phyloP scores from a whole-genome alignment of 2,113 vertebrate genomes.

The Eulemur rufifrons region DNA sequence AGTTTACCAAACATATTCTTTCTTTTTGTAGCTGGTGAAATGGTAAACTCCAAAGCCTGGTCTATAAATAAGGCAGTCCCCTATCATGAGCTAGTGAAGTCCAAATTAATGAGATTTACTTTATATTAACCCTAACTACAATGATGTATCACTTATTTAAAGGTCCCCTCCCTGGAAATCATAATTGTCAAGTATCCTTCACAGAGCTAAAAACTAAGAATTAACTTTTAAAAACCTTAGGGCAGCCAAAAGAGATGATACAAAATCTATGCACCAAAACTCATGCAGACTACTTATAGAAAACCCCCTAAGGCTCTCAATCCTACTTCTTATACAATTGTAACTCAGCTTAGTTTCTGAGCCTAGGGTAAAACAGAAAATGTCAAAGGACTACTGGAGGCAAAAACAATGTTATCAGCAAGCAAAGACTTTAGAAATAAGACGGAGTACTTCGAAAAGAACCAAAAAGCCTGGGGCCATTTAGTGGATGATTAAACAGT shows the following conservation, averaged over 20 bases:
- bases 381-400: conserved; percentile 20
- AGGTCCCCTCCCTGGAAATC: conserved; percentile 3
- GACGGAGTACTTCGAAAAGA: background rate
- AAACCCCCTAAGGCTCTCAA: background rate
- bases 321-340: conserved; percentile 16
- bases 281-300: conserved; percentile 16
- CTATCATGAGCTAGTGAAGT: background rate
- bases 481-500: conserved; percentile 52
- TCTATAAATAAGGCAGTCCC: background rate
- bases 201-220: conserved; percentile 33
- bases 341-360: conserved; percentile 53
- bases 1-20: conserved; percentile 9
- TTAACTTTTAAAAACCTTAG: conserved; percentile 28
- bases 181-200: background rate
- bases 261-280: conserved; percentile 44
- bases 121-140: conserved; percentile 40
- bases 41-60: background rate
- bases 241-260: background rate
- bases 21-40: background rate
- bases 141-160: conserved; percentile 21
- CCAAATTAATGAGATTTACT: conserved; percentile 28
- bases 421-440: conserved; percentile 30
- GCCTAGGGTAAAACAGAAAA: conserved; percentile 20
- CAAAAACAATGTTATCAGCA: conserved; percentile 52
- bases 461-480: background rate